phyloP scores from a whole-genome alignment of 1,140 invertebrate genomes.

The Neocloeon triangulifer region DNA sequence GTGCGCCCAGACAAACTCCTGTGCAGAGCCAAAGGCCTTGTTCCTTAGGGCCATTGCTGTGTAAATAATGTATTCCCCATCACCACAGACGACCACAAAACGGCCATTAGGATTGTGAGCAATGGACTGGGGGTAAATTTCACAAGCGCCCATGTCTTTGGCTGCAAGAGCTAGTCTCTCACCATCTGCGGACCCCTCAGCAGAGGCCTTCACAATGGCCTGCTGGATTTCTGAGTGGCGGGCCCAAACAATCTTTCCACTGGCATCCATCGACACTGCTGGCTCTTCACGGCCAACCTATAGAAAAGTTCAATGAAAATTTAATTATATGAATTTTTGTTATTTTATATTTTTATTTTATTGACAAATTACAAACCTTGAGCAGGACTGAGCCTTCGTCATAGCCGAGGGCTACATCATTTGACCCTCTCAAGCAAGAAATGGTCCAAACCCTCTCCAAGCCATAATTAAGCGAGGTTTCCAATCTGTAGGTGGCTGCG shows the following conservation, averaged over 20 bases:
- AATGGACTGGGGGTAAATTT: slow-evolving; percentile 97
- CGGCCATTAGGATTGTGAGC: slow-evolving; percentile 97
- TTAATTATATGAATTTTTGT: neutral
- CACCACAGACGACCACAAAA: slow-evolving; percentile 97
- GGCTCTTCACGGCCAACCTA: slow-evolving; percentile 89
- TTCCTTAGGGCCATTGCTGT: slow-evolving; percentile 97
- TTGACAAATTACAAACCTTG: slow-evolving; percentile 30
- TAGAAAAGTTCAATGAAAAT: slow-evolving; percentile 6
- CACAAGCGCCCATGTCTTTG: slow-evolving; percentile 98
- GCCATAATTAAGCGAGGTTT: slow-evolving; percentile 94
- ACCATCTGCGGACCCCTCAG: slow-evolving; percentile 55
- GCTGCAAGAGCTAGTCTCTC: slow-evolving; percentile 78
- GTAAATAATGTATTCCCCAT: slow-evolving; percentile 99
- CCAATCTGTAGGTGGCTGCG: slow-evolving; percentile 87
- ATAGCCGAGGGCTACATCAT: slow-evolving; percentile 92
- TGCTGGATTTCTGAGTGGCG: slow-evolving; percentile 96
- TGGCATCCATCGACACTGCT: slow-evolving; percentile 96
- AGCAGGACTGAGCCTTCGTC: slow-evolving; percentile 97
- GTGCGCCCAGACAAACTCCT: slow-evolving; percentile 97
- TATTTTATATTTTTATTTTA: neutral
- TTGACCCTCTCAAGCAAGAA: slow-evolving; percentile 81
- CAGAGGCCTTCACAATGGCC: slow-evolving; percentile 71
- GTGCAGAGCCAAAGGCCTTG: slow-evolving; percentile 93
- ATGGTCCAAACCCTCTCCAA: slow-evolving; percentile 97
- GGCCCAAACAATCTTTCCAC: slow-evolving; percentile 98